Base-by-base conservation (phyloP, 2,797 vertebrate genomes). In the Phalloptychus januarius region DNA sequence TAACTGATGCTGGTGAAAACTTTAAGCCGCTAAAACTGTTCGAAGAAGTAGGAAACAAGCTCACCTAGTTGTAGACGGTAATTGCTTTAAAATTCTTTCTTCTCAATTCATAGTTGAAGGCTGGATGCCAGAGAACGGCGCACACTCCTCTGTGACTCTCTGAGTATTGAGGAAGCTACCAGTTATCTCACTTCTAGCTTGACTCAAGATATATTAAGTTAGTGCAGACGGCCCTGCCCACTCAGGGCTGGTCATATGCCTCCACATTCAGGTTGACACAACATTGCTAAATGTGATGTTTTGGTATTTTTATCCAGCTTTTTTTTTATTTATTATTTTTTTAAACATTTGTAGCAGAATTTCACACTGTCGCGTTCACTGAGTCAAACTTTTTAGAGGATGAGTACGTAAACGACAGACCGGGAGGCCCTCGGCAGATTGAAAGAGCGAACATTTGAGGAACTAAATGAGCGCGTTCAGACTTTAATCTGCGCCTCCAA, bases 121-220 rank as follows among this genome's bases (percentile, higher is more conserved):
- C 25, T 71, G 75, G 76, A 28, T 67, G 77, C 58, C 28, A 74
- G 79, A 65, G 69, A 75, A 71, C 10, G 6, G n/a, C 31, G n/a
- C 31, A 23, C 38, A 16, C 12, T 61, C 85, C 58, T 46, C 40
- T 10, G 61, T 31, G 15, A 70, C 54, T 75, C 79, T 67, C 79
- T 67, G 65, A 71, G 67, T n/a, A 36, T 45, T 42, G 67, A 78
- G 58, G 84, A 79, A 72, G 58, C 52, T 45, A 58, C 80, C 73
- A 63, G 69, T 81, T 40, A 71, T 31, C 73, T 77, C 23, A 69
- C 78, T 76, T 85, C 71, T 80, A 40, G 82, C 77, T 81, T 63
- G 78, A 81, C 88, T 86, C 40, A 5, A 78, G 72, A 74, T 72
- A 90, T 93, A 94, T 93, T 89, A 81, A 85, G 92, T 95, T 94